Conservation (phyloP, 2,888 invertebrate species). For the Himalopsyche kuldschensis region DNA sequence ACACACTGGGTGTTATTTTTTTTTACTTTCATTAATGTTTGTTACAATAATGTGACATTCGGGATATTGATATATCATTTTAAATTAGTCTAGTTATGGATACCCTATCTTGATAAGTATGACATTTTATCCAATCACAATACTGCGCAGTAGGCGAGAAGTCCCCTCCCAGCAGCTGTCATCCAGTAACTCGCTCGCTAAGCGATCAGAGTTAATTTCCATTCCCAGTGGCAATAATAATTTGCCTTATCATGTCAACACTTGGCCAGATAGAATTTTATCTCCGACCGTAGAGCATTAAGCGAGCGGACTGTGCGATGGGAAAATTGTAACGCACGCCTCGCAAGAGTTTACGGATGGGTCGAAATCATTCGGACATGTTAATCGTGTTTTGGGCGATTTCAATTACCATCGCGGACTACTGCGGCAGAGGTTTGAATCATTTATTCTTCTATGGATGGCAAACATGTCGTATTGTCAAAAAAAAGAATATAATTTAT, state of each 20-base stretch:
- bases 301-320: neutral
- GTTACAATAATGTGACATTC: too few relatives aligned
- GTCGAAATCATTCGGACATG: neutral
- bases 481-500: too few relatives aligned
- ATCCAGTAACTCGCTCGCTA: neutral
- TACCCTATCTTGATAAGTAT: too few relatives aligned
- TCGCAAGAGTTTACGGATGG: neutral
- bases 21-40: too few relatives aligned
- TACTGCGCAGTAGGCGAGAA: neutral
- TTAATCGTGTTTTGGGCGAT: neutral
- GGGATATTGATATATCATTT: too few relatives aligned
- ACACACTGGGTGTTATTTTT: too few relatives aligned
- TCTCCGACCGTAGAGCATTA: neutral
- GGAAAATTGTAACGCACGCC: neutral
- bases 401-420: neutral
- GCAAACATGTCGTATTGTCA: neutral
- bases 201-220: neutral
- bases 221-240: neutral
- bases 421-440: neutral
- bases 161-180: neutral
- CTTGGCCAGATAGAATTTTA: neutral
- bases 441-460: neutral
- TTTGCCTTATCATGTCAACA: neutral
- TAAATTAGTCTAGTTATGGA: too few relatives aligned
- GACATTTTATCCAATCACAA: neutral